Evolutionary conservation across 2,888 invertebrate genomes (phyloP), one percentile per base, ranked within the genome.

Genomic region (Ennomos fuscantarius): DNA sequence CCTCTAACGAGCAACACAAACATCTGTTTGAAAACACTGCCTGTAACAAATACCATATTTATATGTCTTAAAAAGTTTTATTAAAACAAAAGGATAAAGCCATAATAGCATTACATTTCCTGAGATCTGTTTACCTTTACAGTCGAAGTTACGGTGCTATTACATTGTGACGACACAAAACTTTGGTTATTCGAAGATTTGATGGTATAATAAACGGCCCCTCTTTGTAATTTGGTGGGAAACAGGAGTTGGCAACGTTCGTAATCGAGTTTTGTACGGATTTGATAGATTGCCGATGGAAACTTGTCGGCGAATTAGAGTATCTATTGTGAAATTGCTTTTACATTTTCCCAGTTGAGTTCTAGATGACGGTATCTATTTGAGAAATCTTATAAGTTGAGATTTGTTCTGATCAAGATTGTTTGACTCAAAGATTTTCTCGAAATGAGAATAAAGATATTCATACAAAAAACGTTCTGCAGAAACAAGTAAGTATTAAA

Each of bases 51-150:
- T 70, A 70, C 69, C 63, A 68, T 62, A 62, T 70, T 59, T 59
- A 58, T 61, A 62, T 63, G 72, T 71, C 71, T 76, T 69, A 69
- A 66, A 71, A 78, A 77, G 71, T 78, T 78, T 74, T 74, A 73
- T 75, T 73, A 72, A 66, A 72, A 74, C 48, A 73, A 65, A 65
- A 62, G 53, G 65, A 68, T 65, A 68, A 58, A 63, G 6, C 24
- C 24, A 24, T 24, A 24, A 24, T 24, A 24, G 24, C 59, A 34
- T 37, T 46, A 66, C 61, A 56, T 70, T 46, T 53, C 44, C 39
- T 24, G 48, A 54, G 55, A 65, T 36, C 12, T 37, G 61, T 61
- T 50, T 56, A 56, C 50, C 50, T 56, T 56, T 56, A 56, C 46
- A 50, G 46, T 44, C 42, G 36, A 51, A 52, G 52, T 52, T 57